Evolutionary conservation across 2,797 vertebrate species (phyloP).

Genomic region (Onychomys torridus): DNA sequence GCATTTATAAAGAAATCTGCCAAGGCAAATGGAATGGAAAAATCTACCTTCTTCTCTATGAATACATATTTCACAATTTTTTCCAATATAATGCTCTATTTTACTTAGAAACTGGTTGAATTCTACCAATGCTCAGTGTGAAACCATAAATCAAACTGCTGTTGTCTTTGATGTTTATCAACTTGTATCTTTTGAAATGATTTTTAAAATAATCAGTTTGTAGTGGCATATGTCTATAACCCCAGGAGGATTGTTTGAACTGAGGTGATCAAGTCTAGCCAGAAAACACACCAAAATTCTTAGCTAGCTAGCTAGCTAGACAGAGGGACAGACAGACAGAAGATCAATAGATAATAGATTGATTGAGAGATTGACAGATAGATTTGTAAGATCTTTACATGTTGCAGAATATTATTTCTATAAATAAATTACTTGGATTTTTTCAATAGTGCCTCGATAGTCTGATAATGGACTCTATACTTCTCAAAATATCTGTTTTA

Average conservation of each 20-base stretch:
- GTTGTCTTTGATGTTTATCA: neutral
- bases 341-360: neutral
- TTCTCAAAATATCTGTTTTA: neutral
- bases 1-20: neutral
- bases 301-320: neutral
- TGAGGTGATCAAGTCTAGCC: neutral
- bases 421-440: neutral
- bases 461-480: neutral
- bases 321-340: too few relatives aligned
- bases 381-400: neutral
- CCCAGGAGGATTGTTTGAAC: neutral
- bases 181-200: neutral
- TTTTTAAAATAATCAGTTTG: neutral
- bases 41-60: neutral
- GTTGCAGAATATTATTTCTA: neutral
- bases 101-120: neutral
- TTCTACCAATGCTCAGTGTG: neutral
- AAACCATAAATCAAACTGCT: neutral
- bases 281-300: neutral
- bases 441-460: neutral
- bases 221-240: neutral
- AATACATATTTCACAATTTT: conserved; percentile 36
- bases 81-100: neutral
- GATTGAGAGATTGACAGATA: neutral
- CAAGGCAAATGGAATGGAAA: neutral